These are phyloP conservation scores for Phoenicopterus ruber DNA, from an alignment of 2,113 vertebrate species.

Conservation along the genomic window DNA sequence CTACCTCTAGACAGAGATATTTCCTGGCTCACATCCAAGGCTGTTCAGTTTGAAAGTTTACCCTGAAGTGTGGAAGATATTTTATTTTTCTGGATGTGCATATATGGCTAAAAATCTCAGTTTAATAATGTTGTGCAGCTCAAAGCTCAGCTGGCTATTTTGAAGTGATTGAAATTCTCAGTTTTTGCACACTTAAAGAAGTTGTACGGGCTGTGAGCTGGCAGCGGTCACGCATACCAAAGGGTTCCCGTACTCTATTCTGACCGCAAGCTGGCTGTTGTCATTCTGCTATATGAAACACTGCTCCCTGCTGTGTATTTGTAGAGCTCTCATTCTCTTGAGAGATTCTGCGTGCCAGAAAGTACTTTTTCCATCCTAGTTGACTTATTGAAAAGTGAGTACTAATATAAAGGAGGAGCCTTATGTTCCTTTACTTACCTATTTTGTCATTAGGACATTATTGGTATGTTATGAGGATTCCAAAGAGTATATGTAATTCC, in stretches of 20 bases:
- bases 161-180: not conserved
- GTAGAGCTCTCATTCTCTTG: not conserved
- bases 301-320: not conserved
- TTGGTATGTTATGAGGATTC: not conserved
- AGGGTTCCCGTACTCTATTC: not conserved
- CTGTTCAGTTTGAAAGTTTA: not conserved
- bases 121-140: not conserved
- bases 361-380: not conserved
- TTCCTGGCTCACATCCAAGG: not conserved
- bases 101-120: not conserved
- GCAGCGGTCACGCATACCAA: not conserved
- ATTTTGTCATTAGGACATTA: not conserved
- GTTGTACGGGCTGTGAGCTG: not conserved
- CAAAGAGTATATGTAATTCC: not conserved
- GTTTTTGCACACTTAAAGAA: not conserved
- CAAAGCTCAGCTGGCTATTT: not conserved
- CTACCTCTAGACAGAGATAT: not conserved
- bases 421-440: not conserved
- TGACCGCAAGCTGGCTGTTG: not conserved
- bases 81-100: not conserved
- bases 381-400: not conserved
- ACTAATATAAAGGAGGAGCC: not conserved
- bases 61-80: not conserved
- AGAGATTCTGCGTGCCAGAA: not conserved
- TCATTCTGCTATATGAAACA: not conserved